Evolutionary conservation across 2,888 invertebrate species (phyloP), one percentile per base, ranked within the genome.

Genomic region (Hermaeophaga mercurialis): DNA sequence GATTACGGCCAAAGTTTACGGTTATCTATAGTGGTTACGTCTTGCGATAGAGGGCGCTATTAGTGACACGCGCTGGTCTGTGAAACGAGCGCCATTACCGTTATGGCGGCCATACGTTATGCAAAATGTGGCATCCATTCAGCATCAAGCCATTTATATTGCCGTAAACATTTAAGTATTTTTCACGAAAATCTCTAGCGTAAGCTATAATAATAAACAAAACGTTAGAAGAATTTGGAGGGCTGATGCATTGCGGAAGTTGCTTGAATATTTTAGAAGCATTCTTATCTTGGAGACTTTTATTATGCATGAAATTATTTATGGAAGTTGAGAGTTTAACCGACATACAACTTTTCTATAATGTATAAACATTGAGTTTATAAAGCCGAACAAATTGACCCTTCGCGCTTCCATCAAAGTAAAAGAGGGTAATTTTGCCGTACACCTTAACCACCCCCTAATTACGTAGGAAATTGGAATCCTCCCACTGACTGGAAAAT

Each of bases 1-100:
- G 39, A 52, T 55, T 48, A 54, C 11, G 9, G 31, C 47, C 26
- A 11, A 39, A 53, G 41, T 61, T 58, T 60, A 63, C 59, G 61
- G 58, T 64, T 63, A 61, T 65, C 61, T 62, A 55, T 44, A 54
- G 54, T 58, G 57, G 52, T 50, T 43, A 33, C 45, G 55, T 58
- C 63, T 68, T 66, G 65, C 63, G 67, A 67, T 66, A 64, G 67
- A 66, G 66, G 64, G 66, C 59, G 62, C 67, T 66, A 69, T 70
- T 70, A 70, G 65, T 58, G 63, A 63, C 59, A 66, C 64, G 67
- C 67, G 66, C 62, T 62, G 64, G 64, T 60, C 66, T 65, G 67
- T 69, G 66, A 71, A 69, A 70, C 67, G 69, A 70, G 63, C 60
- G 62, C 68, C 68, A 70, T 70, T 70, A 70, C 67, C 69, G 67